phyloP scores from a whole-genome alignment of 2,113 vertebrate genomes.

The Falco punctatus region DNA sequence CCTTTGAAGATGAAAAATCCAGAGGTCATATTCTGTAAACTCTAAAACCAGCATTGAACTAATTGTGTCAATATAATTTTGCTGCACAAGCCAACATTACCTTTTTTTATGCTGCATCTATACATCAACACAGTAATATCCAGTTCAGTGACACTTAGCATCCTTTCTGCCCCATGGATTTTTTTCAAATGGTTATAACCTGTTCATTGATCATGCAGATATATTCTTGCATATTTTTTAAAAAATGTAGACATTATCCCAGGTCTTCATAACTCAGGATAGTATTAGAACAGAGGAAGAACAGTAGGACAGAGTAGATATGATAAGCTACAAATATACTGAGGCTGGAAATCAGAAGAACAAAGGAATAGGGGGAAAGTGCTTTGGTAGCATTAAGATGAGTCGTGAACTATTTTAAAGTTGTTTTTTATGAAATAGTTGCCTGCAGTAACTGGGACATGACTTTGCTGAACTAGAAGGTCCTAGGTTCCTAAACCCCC shows the following conservation, averaged over 20 bases:
- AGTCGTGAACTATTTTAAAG: not conserved
- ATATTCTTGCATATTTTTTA: not conserved
- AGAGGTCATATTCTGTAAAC: slow-evolving; percentile 70
- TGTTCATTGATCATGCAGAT: not conserved
- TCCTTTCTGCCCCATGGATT: not conserved
- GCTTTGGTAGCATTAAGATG: not conserved
- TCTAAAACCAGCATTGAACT: slow-evolving; percentile 71
- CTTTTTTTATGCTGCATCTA: slow-evolving; percentile 41
- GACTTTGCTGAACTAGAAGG: not conserved
- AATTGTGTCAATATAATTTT: slow-evolving; percentile 71
- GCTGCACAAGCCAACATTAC: slow-evolving; percentile 11
- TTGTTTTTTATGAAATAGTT: not conserved
- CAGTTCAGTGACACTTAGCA: not conserved
- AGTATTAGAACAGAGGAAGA: not conserved
- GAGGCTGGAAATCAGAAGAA: not conserved
- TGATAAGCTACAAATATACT: not conserved
- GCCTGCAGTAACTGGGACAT: not conserved
- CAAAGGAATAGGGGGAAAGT: not conserved
- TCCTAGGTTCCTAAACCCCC: not conserved
- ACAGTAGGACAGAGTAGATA: not conserved
- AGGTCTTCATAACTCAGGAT: not conserved
- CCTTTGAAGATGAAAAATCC: slow-evolving; percentile 74
- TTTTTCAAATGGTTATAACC: not conserved
- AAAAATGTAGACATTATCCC: not conserved
- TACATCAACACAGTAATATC: not conserved